These are phyloP conservation scores for Philotrypesis tridentata DNA, from an alignment of 1,140 invertebrate genomes.

Conservation along the genomic window DNA sequence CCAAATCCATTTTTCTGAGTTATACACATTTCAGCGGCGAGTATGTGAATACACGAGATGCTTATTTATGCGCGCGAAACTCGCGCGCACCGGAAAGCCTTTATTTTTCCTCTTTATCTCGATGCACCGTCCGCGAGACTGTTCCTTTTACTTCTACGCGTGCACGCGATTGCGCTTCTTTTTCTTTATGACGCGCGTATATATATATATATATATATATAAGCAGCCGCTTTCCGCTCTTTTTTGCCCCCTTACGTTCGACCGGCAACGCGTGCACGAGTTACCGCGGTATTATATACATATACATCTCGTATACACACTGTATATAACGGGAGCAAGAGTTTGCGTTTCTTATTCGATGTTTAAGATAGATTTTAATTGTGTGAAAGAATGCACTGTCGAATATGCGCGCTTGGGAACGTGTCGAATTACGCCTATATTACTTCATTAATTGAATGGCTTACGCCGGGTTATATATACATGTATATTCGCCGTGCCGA, in stretches of 20 bases:
- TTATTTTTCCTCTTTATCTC: slow-evolving; percentile 21
- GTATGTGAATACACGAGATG: too few relatives aligned
- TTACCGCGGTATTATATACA: not conserved
- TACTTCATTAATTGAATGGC: not conserved
- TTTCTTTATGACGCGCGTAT: not conserved
- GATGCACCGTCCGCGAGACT: not conserved
- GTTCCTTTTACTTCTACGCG: not conserved
- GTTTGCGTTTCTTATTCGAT: not conserved
- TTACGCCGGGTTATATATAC: not conserved
- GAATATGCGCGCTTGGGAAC: slow-evolving; percentile 1
- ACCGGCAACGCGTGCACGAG: not conserved
- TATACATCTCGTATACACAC: too few relatives aligned
- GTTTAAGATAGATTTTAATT: slow-evolving; percentile 13
- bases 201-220: not conserved
- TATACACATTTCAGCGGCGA: too few relatives aligned
- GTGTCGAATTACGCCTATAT: slow-evolving; percentile 5
- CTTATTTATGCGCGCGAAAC: not conserved
- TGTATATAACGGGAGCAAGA: not conserved
- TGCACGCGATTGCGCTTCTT: not conserved
- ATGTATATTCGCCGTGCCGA: not conserved
- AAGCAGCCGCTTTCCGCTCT: not conserved
- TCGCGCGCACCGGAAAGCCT: not conserved
- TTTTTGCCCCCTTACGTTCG: not conserved
- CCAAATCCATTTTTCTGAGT: not conserved
- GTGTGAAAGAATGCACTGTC: slow-evolving; percentile 5